Base-by-base conservation (phyloP, 1,140 invertebrate genomes). In the Dryas iulia region DNA sequence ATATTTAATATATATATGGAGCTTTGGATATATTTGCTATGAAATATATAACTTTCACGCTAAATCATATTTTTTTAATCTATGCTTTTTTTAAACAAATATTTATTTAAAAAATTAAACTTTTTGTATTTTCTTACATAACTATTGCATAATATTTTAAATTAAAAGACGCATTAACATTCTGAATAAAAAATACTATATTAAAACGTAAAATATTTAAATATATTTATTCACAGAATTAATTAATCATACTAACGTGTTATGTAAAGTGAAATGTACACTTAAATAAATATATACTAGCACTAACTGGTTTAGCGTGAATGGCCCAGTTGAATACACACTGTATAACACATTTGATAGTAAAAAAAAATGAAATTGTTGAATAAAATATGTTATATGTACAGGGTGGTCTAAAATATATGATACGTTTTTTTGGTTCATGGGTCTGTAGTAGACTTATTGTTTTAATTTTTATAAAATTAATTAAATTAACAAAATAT, bases 1-100 rank as follows among this genome's bases (percentile, higher is more conserved):
- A 7, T n/a, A 25, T 56, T 56, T n/a, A 25, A 5, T 56, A 23
- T 11, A 5, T 56, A 23, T 11, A 8, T 58, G 62, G 30, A 18
- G 62, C 53, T 39, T 58, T 18, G n/a, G 14, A 58, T 64, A 56
- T 39, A 33, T 65, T 58, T 57, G 31, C 62, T 65, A 31, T 39
- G 4, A 57, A 26, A 18, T 18, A 18, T 47, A 5, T 31, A 35
- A 33, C 62, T 64, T 23, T 65, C 54, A 58, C 30, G 33, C 54
- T 65, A 35, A 65, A 56, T 26, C 53, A 56, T 11, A 7, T 35
- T 24, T 31, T n/a, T n/a, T n/a, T n/a, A n/a, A n/a, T n/a, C n/a
- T n/a, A n/a, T n/a, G n/a, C n/a, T n/a, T n/a, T n/a, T n/a, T n/a
- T n/a, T n/a, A n/a, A n/a, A n/a, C n/a, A n/a, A n/a, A n/a, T n/a